Conservation (phyloP, 23 tunicate genomes). For the Halocynthia roretzi region DNA sequence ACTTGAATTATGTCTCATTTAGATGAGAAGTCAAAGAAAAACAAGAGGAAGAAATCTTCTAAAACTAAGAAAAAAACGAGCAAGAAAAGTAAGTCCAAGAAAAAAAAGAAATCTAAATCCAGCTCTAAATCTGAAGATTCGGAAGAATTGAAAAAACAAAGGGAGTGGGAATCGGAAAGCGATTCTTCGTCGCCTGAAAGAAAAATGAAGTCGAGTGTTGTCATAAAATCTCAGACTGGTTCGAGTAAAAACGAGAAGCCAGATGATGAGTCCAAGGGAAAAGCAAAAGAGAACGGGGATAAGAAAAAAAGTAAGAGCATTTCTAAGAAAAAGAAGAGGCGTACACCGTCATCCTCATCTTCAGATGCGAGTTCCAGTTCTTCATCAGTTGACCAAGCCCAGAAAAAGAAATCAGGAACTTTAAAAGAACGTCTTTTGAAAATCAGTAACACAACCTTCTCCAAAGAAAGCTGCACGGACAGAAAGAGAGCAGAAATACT, state of each 20-base stretch:
- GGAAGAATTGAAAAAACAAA: neutral
- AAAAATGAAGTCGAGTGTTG: neutral
- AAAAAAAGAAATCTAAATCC: conserved; percentile 7
- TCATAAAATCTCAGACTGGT: neutral
- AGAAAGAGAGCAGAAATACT: neutral
- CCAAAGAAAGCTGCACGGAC: too few species aligned
- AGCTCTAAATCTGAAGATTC: neutral
- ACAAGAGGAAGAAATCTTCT: neutral
- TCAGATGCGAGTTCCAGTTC: too few species aligned
- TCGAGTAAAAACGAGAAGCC: conserved; percentile 1
- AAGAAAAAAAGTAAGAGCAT: neutral
- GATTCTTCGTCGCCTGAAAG: conserved; percentile 1
- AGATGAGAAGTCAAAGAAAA: conserved; percentile 15
- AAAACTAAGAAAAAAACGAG: neutral
- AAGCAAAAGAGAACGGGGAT: neutral
- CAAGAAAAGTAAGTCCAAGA: conserved; percentile 6
- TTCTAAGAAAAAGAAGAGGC: neutral
- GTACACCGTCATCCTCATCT: neutral
- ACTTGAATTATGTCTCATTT: neutral
- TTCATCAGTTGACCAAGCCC: neutral
- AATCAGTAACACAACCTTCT: conserved; percentile 1
- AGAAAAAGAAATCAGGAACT: neutral
- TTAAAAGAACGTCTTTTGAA: conserved; percentile 1
- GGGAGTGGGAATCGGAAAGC: neutral
- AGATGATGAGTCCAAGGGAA: neutral